These are phyloP conservation scores for Pyxicephalus adspersus DNA, from an alignment of 2,113 vertebrate genomes.

Conservation along the genomic window DNA sequence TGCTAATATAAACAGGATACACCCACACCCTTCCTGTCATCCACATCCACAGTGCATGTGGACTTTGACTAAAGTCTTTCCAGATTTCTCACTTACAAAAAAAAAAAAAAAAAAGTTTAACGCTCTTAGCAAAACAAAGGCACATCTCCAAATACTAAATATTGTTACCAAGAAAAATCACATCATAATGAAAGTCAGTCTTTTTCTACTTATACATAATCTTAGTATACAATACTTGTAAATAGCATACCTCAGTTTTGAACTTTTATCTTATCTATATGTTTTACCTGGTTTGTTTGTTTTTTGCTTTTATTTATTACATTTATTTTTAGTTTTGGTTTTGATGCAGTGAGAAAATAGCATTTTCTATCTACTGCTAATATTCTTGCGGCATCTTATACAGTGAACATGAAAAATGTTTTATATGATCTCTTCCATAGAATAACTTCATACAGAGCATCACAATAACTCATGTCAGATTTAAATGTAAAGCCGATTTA, in stretches of 20 bases:
- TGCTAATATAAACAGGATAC: constrained; percentile 81
- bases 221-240: not conserved
- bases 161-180: not conserved
- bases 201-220: not conserved
- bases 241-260: too few relatives aligned
- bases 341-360: too few relatives aligned
- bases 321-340: too few relatives aligned
- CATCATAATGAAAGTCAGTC: not conserved
- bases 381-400: too few relatives aligned
- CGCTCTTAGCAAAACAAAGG: not conserved
- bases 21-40: constrained; percentile 81
- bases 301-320: not conserved
- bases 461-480: not conserved
- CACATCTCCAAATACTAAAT: not conserved
- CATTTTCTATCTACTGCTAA: too few relatives aligned
- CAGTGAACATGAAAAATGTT: too few relatives aligned
- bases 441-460: not conserved
- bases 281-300: not conserved
- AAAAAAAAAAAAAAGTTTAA: not conserved
- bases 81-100: not conserved
- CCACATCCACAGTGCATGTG: constrained; percentile 55
- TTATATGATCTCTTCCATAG: too few relatives aligned
- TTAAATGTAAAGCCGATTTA: not conserved
- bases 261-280: not conserved
- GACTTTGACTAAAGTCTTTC: constrained; percentile 14